Base-by-base conservation (phyloP, 2,113 vertebrate species). In the Rhagologus leucostigma region DNA sequence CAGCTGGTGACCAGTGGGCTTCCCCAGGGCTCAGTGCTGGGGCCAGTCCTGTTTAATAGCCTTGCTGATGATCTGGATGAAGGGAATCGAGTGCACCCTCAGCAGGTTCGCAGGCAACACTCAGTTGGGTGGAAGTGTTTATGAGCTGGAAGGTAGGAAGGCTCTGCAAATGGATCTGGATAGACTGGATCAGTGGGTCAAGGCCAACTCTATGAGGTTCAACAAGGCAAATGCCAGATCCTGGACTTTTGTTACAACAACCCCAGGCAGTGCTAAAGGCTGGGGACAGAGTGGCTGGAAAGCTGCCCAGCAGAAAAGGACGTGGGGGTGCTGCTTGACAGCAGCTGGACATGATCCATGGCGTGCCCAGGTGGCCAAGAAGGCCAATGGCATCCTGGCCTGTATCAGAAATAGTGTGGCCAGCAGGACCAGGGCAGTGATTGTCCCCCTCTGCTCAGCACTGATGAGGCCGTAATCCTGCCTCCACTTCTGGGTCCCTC, bases 1-100 rank as follows among this genome's bases (percentile, higher is more conserved):
- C 29, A 50, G 39, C 37, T 0, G 1, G 52, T 8, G 52, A 59
- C 5, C n/a, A 14, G 9, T 17, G 59, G 42, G 23, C 13, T 2
- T 81, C 33, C 33, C 33, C 37, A 39, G 50, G 26, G 33, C 60
- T 67, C 52, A 10, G 37, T 20, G 29, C 1, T 82, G 33, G 33
- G 35, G 24, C 60, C 53, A 39, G 39, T 15, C n/a, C 69, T 89
- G 39, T 26, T n/a, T 24, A 4, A 30, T 11, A 7, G 16, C 33
- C 53, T 5, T 39, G 32, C 1, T 13, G 24, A 32, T 60, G 62
- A 4, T 12, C 39, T 75, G 78, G 13, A 4, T 9, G 1, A 17
- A 39, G 29, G 29, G 23, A 3, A 11, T 53, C 1, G 0, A 81
- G 27, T 53, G 24, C 30, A 47, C n/a, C 46, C 33, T 53, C 53